phyloP scores from a whole-genome alignment of 2,113 vertebrate species.

The Orientallactaga bullata region DNA sequence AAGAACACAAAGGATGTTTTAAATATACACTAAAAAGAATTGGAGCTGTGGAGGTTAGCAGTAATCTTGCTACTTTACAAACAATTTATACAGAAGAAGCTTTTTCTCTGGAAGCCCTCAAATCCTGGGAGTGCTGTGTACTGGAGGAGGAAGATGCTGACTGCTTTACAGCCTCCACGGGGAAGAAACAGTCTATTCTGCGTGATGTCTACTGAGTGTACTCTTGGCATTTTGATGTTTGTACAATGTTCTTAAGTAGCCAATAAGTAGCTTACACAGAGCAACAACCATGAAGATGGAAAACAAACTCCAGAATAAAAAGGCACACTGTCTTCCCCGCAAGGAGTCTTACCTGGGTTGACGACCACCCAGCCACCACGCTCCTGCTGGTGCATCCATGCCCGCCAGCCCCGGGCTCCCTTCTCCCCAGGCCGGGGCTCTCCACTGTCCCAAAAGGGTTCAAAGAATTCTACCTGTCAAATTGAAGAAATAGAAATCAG shows the following conservation, averaged over 20 bases:
- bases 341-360: constrained; percentile 86
- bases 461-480: constrained; percentile 95
- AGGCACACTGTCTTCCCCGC: accelerated
- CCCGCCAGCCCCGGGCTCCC: constrained; percentile 95
- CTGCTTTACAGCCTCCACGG: neutral
- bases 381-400: constrained; percentile 98
- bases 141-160: neutral
- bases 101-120: neutral
- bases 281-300: neutral
- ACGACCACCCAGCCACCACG: constrained; percentile 95
- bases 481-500: neutral
- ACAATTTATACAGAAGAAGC: neutral
- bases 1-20: constrained; percentile 3
- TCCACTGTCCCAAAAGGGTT: constrained; percentile 98
- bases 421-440: constrained; percentile 95
- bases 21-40: neutral
- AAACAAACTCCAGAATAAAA: neutral
- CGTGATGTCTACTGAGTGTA: accelerated
- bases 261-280: neutral
- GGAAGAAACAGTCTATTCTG: neutral
- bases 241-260: neutral
- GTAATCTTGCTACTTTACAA: neutral
- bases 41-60: too few species aligned
- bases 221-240: neutral
- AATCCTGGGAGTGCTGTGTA: neutral